Base-by-base conservation (phyloP, 2,113 vertebrate species). In the Ctenodactylus gundi region DNA sequence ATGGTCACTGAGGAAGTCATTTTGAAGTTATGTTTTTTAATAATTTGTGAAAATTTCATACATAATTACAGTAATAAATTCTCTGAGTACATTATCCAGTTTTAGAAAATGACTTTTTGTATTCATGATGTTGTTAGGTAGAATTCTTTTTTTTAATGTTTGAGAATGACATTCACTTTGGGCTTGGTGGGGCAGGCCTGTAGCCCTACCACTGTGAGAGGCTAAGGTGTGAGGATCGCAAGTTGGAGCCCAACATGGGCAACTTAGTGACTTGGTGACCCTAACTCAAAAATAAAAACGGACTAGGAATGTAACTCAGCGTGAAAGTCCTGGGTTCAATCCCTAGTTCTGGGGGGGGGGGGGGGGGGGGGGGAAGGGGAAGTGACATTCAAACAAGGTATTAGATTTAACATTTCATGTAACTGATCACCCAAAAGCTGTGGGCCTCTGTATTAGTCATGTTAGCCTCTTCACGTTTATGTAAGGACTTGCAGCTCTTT, bases 1-100 rank as follows among this genome's bases (percentile, higher is more conserved):
- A 0, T 20, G 36, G 27, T 36, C 75, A 55, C 27, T 39, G 84
- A 27, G 31, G n/a, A 21, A 41, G 15, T 76, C 7, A 60, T 92
- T 94, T 77, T 83, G 58, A 76, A 49, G 62, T 95, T 93, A 41
- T 93, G 27, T 55, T 27, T 49, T 49, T 58, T 65, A 84, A 46
- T 51, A 76, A 90, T 65, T 31, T 36, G 25, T 78, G 36, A n/a
- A 73, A 34, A 87, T 39, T 67, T 93, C 25, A 72, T 36, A 67
- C 10, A 39, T 67, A 87, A n/a, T 53, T n/a, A 67, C 36, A 80
- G 41, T 72, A 82, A 58, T 21, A 57, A 81, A 57, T 4, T 46
- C 25, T 25, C 36, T 6, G 51, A 31, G 44, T 3, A 64, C 4
- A 39, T 84, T 78, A 80, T 25, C 36, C 34, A 80, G 7, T 25